A percentile compares a stretch with the other conserved stretches of the same genome.
Conservation (phyloP, 2,113 vertebrate species). For the Pteropus alecto region DNA sequence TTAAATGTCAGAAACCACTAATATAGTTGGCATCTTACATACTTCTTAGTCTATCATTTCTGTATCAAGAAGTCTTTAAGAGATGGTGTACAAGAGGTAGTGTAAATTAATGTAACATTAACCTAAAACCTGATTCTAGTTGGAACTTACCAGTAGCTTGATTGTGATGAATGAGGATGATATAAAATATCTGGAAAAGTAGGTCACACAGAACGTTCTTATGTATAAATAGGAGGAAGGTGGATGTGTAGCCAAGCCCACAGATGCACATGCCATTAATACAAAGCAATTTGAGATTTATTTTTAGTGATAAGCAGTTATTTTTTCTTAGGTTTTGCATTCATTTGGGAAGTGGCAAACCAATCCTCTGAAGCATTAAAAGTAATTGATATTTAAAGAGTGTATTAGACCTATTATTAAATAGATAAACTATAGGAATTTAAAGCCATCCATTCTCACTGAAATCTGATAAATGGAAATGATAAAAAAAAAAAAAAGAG, state of each 20-base stretch:
- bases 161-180: not conserved
- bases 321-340: not conserved
- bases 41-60: not conserved
- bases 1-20: not conserved
- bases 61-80: not conserved
- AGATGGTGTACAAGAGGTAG: not conserved
- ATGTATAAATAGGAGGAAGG: not conserved
- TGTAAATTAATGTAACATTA: not conserved
- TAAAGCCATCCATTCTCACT: not conserved
- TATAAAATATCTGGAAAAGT: not conserved
- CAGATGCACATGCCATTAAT: not conserved
- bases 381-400: not conserved
- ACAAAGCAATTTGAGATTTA: not conserved
- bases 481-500: not conserved
- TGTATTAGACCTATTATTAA: not conserved
- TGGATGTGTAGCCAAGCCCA: not conserved
- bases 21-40: not conserved
- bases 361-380: not conserved
- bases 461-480: constrained; percentile 1
- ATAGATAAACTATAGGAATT: not conserved
- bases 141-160: not conserved
- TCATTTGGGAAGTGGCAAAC: not conserved
- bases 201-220: not conserved
- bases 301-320: not conserved
- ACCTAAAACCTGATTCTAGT: not conserved